Evolutionary conservation across 2,888 invertebrate species (phyloP), one percentile per base, ranked within the genome.

Genomic region (Hirtodrosophila duncani): DNA sequence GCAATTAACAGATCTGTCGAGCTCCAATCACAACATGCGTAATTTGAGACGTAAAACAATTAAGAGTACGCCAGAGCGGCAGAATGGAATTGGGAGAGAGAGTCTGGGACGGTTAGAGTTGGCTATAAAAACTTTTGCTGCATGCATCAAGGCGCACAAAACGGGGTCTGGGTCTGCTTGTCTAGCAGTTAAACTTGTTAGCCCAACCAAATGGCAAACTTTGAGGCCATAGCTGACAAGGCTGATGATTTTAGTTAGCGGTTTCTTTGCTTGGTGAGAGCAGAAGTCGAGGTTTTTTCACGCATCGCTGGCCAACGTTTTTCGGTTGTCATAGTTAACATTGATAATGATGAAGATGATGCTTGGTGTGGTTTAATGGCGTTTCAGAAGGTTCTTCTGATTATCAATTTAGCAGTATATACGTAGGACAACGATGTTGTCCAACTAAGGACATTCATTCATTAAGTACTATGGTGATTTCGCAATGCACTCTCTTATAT

Each of bases 1-100:
- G 67, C 67, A 49, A 70, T 70, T 67, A 70, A 66, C 42, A 67
- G 31, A 63, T 63, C 34, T 58, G 67, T 45, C 63, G 61, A 48
- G 51, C 64, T 50, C 29, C 49, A 48, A 31, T 18, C 30, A 24
- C 55, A 34, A 29, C 18, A 21, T 44, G 38, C 46, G 57, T 69
- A 39, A 66, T 66, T 48, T 43, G 62, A 57, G 67, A 45, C 30
- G 42, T 51, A 45, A 11, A 45, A 50, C 66, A 66, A 57, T 58
- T 61, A 57, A 56, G n/a, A n/a, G n/a, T n/a, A n/a, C n/a, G n/a
- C n/a, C n/a, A n/a, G n/a, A n/a, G n/a, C n/a, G n/a, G n/a, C n/a
- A n/a, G n/a, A 60, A 56, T 20, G 27, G 10, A 7, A 20, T 8
- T n/a, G n/a, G n/a, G n/a, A n/a, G n/a, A n/a, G 8, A 18, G 27